These are phyloP conservation scores for Bufo bufo DNA, from an alignment of 2,113 vertebrate genomes.

Conservation along the genomic window DNA sequence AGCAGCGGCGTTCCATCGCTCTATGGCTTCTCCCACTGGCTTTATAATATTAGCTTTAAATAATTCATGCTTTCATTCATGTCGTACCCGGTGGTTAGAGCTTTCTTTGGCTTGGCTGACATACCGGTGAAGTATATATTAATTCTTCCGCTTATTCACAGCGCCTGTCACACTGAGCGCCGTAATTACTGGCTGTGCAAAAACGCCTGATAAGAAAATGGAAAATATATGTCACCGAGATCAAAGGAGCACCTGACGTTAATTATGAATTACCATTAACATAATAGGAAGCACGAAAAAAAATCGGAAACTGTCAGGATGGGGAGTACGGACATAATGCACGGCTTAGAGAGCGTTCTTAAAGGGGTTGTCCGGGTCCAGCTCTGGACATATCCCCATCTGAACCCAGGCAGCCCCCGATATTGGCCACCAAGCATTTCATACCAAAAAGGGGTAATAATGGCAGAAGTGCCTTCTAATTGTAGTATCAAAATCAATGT, in stretches of 20 bases:
- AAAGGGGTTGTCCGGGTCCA: no score
- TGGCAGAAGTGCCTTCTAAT: no score
- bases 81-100: conserved; percentile 46
- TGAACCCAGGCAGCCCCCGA: no score
- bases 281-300: conserved; percentile 55
- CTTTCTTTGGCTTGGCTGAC: conserved; percentile 41
- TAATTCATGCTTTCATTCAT: conserved; percentile 50
- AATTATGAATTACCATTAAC: conserved; percentile 65
- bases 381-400: no score
- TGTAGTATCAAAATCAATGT: no score
- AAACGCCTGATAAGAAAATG: conserved; percentile 64
- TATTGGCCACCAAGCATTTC: no score
- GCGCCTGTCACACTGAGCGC: conserved; percentile 57
- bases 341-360: no score
- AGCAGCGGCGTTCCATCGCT: not conserved
- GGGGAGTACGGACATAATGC: not conserved
- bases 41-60: conserved; percentile 46
- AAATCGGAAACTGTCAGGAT: not conserved
- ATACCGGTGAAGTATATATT: conserved; percentile 59
- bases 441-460: no score
- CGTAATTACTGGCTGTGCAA: conserved; percentile 63
- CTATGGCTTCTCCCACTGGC: not conserved
- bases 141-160: conserved; percentile 58
- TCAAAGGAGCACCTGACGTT: conserved; percentile 67
- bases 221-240: conserved; percentile 59